These are phyloP conservation scores for Chaenodraco wilsoni DNA, from an alignment of 2,797 vertebrate species.

Conservation along the genomic window DNA sequence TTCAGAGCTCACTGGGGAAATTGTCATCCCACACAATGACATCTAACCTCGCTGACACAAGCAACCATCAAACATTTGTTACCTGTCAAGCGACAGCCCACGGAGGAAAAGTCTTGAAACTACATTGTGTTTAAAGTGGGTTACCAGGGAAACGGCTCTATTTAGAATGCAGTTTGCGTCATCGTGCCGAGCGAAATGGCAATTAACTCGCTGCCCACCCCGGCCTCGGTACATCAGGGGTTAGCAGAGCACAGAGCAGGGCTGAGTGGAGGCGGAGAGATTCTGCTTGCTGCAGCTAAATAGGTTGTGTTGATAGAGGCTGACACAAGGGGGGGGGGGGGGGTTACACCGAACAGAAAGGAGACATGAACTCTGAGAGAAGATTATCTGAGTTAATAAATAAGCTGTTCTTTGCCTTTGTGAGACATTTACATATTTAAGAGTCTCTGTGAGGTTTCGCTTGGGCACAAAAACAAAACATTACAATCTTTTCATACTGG, in stretches of 20 bases:
- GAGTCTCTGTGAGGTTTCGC: no score
- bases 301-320: conserved; percentile 38
- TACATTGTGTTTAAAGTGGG: conserved; percentile 25
- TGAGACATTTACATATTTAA: not conserved
- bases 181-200: conserved; percentile 50
- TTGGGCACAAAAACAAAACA: no score
- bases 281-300: conserved; percentile 22
- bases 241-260: conserved; percentile 24
- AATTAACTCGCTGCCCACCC: conserved; percentile 54
- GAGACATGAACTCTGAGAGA: conserved; percentile 17
- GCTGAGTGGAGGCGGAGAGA: conserved; percentile 32
- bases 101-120: not conserved
- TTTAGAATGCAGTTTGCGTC: conserved; percentile 52
- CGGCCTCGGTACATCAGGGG: conserved; percentile 24
- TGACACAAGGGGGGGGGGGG: not conserved
- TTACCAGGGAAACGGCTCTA: conserved; percentile 59
- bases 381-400: conserved; percentile 19
- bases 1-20: conserved; percentile 41
- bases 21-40: conserved; percentile 27
- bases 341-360: conserved; percentile 9
- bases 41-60: conserved; percentile 27
- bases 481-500: no score
- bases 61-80: conserved; percentile 12
- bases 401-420: conserved; percentile 1
- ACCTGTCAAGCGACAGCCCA: conserved; percentile 11